These are phyloP conservation scores for Plagiodera versicolora DNA, from an alignment of 2,888 invertebrate genomes.

Conservation along the genomic window DNA sequence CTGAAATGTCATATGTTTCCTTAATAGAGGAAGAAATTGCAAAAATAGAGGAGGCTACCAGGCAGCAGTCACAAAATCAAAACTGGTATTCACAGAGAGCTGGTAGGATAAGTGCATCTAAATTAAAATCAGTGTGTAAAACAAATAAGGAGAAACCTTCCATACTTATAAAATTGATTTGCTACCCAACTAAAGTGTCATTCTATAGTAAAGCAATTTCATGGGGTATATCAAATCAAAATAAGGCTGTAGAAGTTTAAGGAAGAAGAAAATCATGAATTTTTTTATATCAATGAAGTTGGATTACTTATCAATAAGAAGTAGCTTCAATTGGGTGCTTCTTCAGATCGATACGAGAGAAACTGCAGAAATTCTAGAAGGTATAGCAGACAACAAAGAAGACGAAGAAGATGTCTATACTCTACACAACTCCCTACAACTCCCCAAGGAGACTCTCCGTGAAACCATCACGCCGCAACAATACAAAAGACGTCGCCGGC, in stretches of 20 bases:
- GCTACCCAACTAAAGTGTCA: conserved; percentile 1
- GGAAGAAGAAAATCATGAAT: conserved; percentile 20
- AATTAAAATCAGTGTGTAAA: conserved; percentile 13
- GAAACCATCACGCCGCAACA: no score
- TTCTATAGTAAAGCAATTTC: conserved; percentile 6
- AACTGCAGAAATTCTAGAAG: no score
- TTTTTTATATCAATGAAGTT: conserved; percentile 19
- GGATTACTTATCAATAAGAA: conserved; percentile 12
- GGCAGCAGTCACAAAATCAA: not conserved
- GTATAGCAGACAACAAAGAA: no score
- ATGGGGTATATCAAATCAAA: conserved; percentile 12
- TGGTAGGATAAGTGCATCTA: conserved; percentile 16
- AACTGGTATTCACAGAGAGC: conserved; percentile 13
- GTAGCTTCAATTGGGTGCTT: conserved; percentile 27
- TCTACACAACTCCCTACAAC: no score
- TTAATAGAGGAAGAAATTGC: not conserved
- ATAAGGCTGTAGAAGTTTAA: conserved; percentile 8
- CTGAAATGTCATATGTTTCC: not conserved
- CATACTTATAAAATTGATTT: not conserved
- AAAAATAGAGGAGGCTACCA: not conserved
- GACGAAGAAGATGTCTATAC: no score
- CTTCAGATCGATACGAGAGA: conserved; percentile 28
- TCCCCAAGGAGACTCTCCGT: no score
- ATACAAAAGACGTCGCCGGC: not conserved
- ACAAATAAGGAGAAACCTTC: conserved; percentile 7